Percentiles rank a stretch among this genome's conserved stretches.
Evolutionary conservation across 2,888 invertebrate species (phyloP).

Genomic region (Drosophila mimetica): DNA sequence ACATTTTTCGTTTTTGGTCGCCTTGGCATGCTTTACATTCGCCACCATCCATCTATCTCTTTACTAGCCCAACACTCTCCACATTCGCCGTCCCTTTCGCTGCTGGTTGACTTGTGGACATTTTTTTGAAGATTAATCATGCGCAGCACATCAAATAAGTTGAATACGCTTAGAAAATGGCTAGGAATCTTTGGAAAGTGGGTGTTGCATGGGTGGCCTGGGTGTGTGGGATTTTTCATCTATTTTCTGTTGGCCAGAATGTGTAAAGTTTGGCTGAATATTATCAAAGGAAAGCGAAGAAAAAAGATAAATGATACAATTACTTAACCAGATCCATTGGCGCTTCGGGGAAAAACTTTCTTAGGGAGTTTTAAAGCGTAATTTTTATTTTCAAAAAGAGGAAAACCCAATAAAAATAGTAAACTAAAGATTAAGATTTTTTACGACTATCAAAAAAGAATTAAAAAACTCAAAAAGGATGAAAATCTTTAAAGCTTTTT

Average conservation of each 20-base stretch:
- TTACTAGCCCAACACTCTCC: slow-evolving; percentile 6
- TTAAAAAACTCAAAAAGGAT: no score
- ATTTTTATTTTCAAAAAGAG: neutral
- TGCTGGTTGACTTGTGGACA: slow-evolving; percentile 9
- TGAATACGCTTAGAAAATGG: slow-evolving; percentile 46
- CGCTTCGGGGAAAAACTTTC: neutral
- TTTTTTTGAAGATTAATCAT: slow-evolving; percentile 59
- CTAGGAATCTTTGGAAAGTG: slow-evolving; percentile 31
- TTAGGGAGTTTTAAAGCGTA: neutral
- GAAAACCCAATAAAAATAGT: no score
- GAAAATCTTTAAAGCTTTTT: no score
- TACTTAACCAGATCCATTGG: slow-evolving; percentile 1
- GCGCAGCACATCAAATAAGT: slow-evolving; percentile 61
- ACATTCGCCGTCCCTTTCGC: slow-evolving; percentile 16
- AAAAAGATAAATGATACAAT: slow-evolving; percentile 31
- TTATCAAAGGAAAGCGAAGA: neutral
- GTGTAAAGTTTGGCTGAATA: slow-evolving; percentile 14
- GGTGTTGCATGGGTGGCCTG: slow-evolving; percentile 20
- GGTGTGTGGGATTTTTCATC: slow-evolving; percentile 2
- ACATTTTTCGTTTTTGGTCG: slow-evolving; percentile 26
- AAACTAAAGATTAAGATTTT: no score
- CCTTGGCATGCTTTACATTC: slow-evolving; percentile 41
- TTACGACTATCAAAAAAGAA: no score
- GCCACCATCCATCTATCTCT: slow-evolving; percentile 37
- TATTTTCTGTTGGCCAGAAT: slow-evolving; percentile 5